Evolutionary conservation across 2,888 invertebrate genomes (phyloP).

Genomic region (Protodeltote pygarga): DNA sequence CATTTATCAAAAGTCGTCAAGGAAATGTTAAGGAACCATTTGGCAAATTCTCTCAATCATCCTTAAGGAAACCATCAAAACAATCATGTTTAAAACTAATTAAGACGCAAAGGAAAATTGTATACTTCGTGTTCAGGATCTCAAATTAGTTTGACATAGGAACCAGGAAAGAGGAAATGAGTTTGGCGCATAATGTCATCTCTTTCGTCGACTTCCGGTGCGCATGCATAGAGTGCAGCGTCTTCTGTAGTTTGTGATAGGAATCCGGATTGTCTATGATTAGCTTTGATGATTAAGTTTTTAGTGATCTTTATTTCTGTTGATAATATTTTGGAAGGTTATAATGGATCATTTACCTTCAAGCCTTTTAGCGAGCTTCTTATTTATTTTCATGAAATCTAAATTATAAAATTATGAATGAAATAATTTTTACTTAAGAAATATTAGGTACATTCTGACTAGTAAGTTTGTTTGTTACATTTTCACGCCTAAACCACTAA

Average conservation of each 20-base stretch:
- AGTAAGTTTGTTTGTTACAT: too few relatives aligned
- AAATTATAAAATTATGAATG: too few relatives aligned
- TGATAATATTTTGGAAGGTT: background rate
- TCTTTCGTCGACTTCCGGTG: constrained; percentile 23
- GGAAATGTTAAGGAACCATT: too few relatives aligned
- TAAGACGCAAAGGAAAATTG: constrained; percentile 13
- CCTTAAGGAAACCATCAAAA: constrained; percentile 4
- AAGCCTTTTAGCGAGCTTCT: too few relatives aligned
- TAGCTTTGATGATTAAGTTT: too few relatives aligned
- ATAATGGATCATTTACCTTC: background rate
- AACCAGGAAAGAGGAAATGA: constrained; percentile 27
- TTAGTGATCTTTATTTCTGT: too few relatives aligned
- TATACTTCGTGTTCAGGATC: constrained; percentile 9
- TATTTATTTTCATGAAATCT: too few relatives aligned
- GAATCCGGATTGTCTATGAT: constrained; percentile 37
- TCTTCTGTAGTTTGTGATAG: constrained; percentile 7
- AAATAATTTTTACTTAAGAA: too few relatives aligned
- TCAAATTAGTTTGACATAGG: constrained; percentile 24
- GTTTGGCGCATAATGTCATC: constrained; percentile 33
- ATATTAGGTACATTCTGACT: too few relatives aligned
- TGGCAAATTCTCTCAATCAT: background rate
- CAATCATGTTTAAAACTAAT: background rate
- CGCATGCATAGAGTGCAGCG: constrained; percentile 2
- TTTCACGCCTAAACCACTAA: too few relatives aligned
- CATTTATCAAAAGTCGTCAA: too few relatives aligned